Evolutionary conservation across 2,888 invertebrate species (phyloP).

Genomic region (Labia minor): DNA sequence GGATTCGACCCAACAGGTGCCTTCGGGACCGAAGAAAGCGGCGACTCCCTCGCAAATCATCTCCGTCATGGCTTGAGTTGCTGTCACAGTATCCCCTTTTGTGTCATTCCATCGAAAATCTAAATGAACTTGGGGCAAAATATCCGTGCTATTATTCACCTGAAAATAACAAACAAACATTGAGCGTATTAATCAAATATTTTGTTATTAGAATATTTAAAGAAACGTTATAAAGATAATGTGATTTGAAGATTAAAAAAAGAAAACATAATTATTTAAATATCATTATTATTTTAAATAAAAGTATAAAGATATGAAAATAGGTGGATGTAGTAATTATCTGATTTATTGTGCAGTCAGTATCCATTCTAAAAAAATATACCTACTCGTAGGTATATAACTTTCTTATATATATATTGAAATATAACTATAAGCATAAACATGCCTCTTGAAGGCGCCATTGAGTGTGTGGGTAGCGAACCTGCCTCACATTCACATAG

Average conservation of each 20-base stretch:
- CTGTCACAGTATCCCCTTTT: slow-evolving; percentile 69
- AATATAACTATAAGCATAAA: no score
- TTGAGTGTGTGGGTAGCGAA: no score
- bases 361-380: no score
- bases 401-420: no score
- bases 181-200: not conserved
- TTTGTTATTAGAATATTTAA: no score
- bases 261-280: slow-evolving; percentile 13
- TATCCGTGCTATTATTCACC: slow-evolving; percentile 57
- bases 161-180: slow-evolving; percentile 33
- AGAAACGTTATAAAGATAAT: slow-evolving; percentile 1
- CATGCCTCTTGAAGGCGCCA: no score
- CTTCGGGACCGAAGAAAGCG: slow-evolving; percentile 93
- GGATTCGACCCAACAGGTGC: slow-evolving; percentile 87
- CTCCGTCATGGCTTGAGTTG: slow-evolving; percentile 74
- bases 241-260: not conserved
- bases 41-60: slow-evolving; percentile 84
- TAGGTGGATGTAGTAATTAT: no score
- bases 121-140: slow-evolving; percentile 64
- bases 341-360: no score
- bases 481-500: no score
- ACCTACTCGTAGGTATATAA: no score
- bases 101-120: slow-evolving; percentile 73
- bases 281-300: slow-evolving; percentile 18
- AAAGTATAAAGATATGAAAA: no score